Base-by-base conservation (phyloP, 1,140 invertebrate genomes). In the Neodiprion lecontei region DNA sequence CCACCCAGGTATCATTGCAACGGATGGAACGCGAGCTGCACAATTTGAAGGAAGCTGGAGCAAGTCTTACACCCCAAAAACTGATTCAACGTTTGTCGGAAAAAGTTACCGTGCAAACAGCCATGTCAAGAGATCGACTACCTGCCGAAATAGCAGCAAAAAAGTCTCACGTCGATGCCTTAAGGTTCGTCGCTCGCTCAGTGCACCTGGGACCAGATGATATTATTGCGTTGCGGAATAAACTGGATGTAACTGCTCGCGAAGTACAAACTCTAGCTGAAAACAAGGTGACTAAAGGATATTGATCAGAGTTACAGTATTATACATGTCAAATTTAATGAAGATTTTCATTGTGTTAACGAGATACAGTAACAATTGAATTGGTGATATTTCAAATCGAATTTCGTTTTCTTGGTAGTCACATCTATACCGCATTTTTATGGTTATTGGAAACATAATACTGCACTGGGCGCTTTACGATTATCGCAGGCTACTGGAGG, bases 111-210 rank as follows among this genome's bases (percentile, higher is more conserved):
- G 90, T 92, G 0, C 80, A 82, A 67, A 84, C 76, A 3, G 81
- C 95, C 81, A 91, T 97, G 17, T 92, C 92, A 0, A 94, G 93
- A 69, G 94, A 96, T 82, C 94, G 95, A 82, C 82, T 96, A 23
- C 95, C 95, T 0, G 91, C 93, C 79, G 95, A 96, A 85, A 88
- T 94, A 47, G 80, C 86, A 5, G 83, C 85, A 1, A 87, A 91
- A 50, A 91, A 92, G 81, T 91, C 92, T 79, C 91, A 92, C 75
- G 88, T 96, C 10, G 90, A 91, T 72, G 92, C 95, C 73, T 88
- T 96, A 77, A 91, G 92, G 80, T 89, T 88, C 61, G 92, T 96
- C 14, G 91, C 92, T 5, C 88, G 90, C 12, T 92, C 94, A 75
- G 90, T 92, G 48, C 92, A 93, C 72, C 89, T 94, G 72, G 91